A percentile compares a stretch with the other conserved stretches of the same genome.
Conservation (phyloP, 2,113 vertebrate species). For the Pelobates fuscus region DNA sequence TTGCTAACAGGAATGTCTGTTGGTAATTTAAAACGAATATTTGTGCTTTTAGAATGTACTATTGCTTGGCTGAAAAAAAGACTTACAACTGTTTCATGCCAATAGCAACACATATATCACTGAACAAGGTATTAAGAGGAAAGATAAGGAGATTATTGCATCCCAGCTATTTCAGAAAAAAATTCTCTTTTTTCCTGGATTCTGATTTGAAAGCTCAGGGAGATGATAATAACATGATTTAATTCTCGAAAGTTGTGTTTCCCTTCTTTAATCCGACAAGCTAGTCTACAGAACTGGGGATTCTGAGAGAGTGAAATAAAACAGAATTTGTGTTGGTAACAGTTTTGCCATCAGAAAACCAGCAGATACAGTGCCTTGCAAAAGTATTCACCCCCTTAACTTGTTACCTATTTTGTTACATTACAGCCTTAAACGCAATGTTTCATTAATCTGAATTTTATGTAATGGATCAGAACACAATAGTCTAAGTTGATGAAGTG, state of each 20-base stretch:
- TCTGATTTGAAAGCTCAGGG: not conserved
- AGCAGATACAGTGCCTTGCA: no score
- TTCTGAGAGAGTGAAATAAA: not conserved
- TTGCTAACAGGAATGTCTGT: no score
- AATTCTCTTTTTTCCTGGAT: not conserved
- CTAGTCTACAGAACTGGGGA: not conserved
- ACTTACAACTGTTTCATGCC: not conserved
- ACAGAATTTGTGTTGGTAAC: not conserved
- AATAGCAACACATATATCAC: not conserved
- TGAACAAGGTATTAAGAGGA: not conserved
- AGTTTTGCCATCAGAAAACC: not conserved
- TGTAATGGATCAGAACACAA: no score
- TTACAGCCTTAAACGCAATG: no score
- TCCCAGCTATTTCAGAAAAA: not conserved
- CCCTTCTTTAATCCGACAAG: not conserved
- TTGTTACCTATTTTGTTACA: no score
- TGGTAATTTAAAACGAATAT: no score
- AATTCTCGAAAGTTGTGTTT: not conserved
- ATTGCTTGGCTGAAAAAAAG: not conserved
- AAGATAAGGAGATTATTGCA: not conserved
- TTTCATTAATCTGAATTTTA: no score
- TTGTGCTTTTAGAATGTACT: no score
- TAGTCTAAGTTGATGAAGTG: no score
- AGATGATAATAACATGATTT: not conserved
- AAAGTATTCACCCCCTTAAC: no score